Evolutionary conservation across 1,140 invertebrate genomes (phyloP).

Genomic region (Harpegnathos saltator): DNA sequence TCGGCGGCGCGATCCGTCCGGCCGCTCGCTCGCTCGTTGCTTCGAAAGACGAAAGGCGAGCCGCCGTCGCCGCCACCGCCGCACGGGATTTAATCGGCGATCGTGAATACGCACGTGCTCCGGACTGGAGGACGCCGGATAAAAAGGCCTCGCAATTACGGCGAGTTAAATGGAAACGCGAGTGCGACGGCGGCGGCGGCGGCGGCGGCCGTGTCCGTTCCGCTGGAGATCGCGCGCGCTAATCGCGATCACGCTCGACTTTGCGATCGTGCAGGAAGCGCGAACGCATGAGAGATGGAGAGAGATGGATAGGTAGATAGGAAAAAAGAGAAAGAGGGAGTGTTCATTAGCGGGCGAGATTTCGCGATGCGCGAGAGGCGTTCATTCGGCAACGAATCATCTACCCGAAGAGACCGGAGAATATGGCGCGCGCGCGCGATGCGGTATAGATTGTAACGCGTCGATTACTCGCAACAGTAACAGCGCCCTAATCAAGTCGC

Average conservation of each 20-base stretch:
- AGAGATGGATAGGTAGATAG: too few species aligned
- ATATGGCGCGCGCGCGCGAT: not conserved
- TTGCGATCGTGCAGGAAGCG: not conserved
- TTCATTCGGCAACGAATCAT: not conserved
- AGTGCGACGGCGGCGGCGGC: too few species aligned
- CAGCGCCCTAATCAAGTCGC: not conserved
- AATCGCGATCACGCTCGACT: slow-evolving; percentile 31
- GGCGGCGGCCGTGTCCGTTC: slow-evolving; percentile 12
- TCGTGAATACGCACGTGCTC: slow-evolving; percentile 53
- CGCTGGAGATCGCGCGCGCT: not conserved
- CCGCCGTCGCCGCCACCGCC: not conserved
- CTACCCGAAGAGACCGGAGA: not conserved
- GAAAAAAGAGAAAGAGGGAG: too few species aligned
- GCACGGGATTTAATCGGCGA: slow-evolving; percentile 48
- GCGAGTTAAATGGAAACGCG: slow-evolving; percentile 37
- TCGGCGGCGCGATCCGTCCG: slow-evolving; percentile 15
- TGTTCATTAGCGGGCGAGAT: not conserved
- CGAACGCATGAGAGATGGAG: not conserved
- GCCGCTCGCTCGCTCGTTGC: too few species aligned
- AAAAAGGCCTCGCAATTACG: slow-evolving; percentile 47
- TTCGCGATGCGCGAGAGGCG: not conserved
- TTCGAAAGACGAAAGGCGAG: slow-evolving; percentile 37
- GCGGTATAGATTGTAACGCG: not conserved
- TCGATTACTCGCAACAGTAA: not conserved
- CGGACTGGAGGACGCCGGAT: slow-evolving; percentile 6